phyloP scores from a whole-genome alignment of 2,888 invertebrate genomes.

The Philhelius pedissequus region DNA sequence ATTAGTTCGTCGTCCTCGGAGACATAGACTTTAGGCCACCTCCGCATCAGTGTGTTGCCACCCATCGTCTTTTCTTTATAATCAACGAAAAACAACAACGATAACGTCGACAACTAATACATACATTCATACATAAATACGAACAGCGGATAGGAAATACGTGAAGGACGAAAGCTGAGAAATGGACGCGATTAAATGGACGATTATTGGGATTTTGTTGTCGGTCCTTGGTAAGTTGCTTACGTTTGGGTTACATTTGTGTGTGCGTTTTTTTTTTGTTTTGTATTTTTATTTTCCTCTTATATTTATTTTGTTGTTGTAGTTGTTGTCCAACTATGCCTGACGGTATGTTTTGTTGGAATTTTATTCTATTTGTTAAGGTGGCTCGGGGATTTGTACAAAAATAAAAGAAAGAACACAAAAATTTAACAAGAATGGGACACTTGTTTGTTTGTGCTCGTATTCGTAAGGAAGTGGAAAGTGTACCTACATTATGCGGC shows the following conservation, averaged over 20 bases:
- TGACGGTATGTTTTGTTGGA: constrained; percentile 29
- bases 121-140: no score
- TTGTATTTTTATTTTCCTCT: neutral
- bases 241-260: constrained; percentile 57
- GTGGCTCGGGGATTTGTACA: neutral
- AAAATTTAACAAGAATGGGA: constrained; percentile 35
- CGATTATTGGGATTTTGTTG: constrained; percentile 69
- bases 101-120: neutral
- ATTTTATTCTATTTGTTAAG: constrained; percentile 24
- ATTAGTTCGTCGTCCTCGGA: constrained; percentile 44
- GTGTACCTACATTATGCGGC: no score
- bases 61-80: neutral
- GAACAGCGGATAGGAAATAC: neutral
- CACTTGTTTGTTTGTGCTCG: constrained; percentile 67
- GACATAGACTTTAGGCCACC: constrained; percentile 28
- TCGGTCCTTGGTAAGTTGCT: constrained; percentile 68
- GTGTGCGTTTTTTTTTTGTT: constrained; percentile 12
- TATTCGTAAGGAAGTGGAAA: constrained; percentile 31
- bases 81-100: constrained; percentile 4
- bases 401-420: neutral
- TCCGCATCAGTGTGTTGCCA: constrained; percentile 10
- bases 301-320: neutral
- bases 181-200: constrained; percentile 68
- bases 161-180: constrained; percentile 53
- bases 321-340: neutral